phyloP scores from a whole-genome alignment of 1,140 invertebrate species.

The Popillia japonica region DNA sequence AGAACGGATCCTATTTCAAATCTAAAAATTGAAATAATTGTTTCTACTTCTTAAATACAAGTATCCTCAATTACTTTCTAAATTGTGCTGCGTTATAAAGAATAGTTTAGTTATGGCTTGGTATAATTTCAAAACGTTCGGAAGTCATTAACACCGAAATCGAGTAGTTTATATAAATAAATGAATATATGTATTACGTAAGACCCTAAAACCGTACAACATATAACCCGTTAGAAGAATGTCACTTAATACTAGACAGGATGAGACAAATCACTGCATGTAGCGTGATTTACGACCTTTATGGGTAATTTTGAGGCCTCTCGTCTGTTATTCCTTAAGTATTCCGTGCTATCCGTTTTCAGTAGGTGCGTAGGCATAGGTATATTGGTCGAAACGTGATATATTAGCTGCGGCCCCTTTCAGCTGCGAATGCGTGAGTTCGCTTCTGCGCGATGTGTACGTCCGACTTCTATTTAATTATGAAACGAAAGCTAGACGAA shows the following conservation, averaged over 20 bases:
- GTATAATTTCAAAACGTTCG: no score
- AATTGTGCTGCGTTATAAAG: no score
- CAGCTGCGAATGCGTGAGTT: background rate
- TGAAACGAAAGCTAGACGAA: conserved; percentile 4
- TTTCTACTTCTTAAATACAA: no score
- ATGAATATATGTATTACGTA: no score
- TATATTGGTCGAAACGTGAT: background rate
- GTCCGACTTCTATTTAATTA: conserved; percentile 6
- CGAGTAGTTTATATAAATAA: conserved; percentile 18
- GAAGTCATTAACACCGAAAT: no score
- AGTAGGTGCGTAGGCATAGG: background rate
- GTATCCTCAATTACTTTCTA: no score
- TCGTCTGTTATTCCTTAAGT: conserved; percentile 23
- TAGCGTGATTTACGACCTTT: conserved; percentile 25
- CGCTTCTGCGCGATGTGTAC: background rate
- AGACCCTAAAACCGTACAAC: background rate
- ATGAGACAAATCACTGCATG: conserved; percentile 21
- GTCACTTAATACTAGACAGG: background rate
- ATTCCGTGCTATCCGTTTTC: conserved; percentile 13
- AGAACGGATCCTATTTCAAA: no score
- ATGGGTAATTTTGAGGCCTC: conserved; percentile 15
- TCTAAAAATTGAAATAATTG: no score
- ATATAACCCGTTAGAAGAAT: conserved; percentile 6
- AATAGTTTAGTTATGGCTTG: no score
- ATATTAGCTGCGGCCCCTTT: background rate